These are phyloP conservation scores for Gymnopithys bicolor DNA, from an alignment of 2,797 vertebrate species.

Conservation along the genomic window DNA sequence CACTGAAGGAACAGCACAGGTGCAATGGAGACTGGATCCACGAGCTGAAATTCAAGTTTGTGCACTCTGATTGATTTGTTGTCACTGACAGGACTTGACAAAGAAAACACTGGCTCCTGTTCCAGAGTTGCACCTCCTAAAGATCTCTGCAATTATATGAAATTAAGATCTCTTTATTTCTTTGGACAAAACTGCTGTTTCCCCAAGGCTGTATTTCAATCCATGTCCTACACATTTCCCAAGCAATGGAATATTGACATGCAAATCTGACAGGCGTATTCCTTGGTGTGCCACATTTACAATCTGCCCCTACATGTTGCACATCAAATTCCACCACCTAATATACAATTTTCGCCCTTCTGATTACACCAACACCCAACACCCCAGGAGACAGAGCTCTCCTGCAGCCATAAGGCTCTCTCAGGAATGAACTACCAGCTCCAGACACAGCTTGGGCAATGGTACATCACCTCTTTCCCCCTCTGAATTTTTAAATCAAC, in stretches of 20 bases:
- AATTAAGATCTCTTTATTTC: conserved; percentile 21
- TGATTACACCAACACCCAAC: not conserved
- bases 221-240: conserved; percentile 64
- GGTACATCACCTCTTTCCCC: not conserved
- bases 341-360: not conserved
- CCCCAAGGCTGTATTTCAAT: conserved; percentile 48
- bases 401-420: not conserved
- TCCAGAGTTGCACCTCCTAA: conserved; percentile 25
- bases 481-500: not conserved
- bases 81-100: not conserved
- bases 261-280: conserved; percentile 10
- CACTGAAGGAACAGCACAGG: not conserved
- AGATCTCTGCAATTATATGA: not conserved
- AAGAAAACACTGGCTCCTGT: conserved; percentile 27
- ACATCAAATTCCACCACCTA: conserved; percentile 21
- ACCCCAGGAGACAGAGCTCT: not conserved
- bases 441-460: not conserved
- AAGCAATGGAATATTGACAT: conserved; percentile 50
- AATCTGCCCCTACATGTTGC: conserved; percentile 2
- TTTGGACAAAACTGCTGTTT: conserved; percentile 42
- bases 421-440: not conserved
- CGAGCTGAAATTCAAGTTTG: conserved; percentile 34
- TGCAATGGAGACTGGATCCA: conserved; percentile 11
- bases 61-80: not conserved
- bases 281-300: not conserved